Base-by-base conservation (phyloP, 1,140 invertebrate species). In the Papilio aristodemus region DNA sequence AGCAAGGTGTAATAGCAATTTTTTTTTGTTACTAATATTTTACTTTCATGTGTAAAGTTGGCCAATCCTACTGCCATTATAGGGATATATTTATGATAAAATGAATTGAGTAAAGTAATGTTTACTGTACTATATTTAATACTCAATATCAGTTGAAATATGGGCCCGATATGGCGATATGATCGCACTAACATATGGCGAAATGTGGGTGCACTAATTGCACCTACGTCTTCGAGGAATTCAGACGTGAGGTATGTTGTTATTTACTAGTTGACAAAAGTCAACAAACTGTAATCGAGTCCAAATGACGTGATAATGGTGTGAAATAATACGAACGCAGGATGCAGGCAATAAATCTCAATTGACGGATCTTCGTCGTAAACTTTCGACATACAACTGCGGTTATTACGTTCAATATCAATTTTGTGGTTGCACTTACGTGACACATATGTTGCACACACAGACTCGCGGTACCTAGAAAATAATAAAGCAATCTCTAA, bases 311-410 rank as follows among this genome's bases (percentile, higher is more conserved):
- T 25, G 19, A 19, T 62, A 62, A 36, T 19, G 62, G 62, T 64
- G 62, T 64, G 17, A 64, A 64, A 64, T 14, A n/a, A 14, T n/a
- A 3, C 43, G 25, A 41, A 6, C 41, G 54, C 72, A 79, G 77
- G 77, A 79, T 73, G 62, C 17, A 64, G 59, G 39, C 77, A 79
- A 79, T 79, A 76, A 74, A 74, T 70, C 69, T 71, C 69, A 75
- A 75, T 70, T 38, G 69, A 32, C 57, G 68, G 66, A 75, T 67
- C 62, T 72, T 50, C 58, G 66, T 19, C 25, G 71, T 66, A 43
- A 37, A 22, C 68, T 43, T 27, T 38, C 67, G 67, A 64, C 66
- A 64, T 22, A 6, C 59, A 19, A 41, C 32, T 58, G 57, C 22
- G 46, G 10, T 54, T 54, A 54, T 54, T 54, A 25, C 10, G 46